A percentile compares a stretch with the other conserved stretches of the same genome.
Conservation (phyloP, 2,113 vertebrate species). For the Hirundichthys speculiger region DNA sequence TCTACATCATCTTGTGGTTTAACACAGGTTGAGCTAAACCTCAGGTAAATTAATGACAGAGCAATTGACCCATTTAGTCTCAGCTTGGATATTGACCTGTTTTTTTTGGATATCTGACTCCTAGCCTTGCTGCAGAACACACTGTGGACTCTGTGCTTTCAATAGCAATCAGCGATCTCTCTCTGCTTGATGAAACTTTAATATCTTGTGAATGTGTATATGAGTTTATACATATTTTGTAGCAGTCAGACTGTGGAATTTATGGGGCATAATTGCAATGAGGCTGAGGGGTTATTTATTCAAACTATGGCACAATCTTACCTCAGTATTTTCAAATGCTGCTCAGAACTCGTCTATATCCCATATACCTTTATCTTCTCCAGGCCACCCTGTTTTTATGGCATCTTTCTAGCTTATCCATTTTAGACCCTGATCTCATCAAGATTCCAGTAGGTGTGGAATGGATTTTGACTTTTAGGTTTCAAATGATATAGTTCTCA, state of each 20-base stretch:
- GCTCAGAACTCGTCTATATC: not conserved
- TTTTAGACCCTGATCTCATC: slow-evolving; percentile 36
- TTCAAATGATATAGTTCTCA: slow-evolving; percentile 29
- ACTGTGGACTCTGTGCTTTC: slow-evolving; percentile 16
- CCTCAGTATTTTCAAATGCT: slow-evolving; percentile 8
- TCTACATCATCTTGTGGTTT: too few relatives aligned
- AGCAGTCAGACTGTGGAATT: slow-evolving; percentile 6
- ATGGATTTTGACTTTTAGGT: slow-evolving; percentile 38
- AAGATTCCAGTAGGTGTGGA: slow-evolving; percentile 16
- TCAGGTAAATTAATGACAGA: too few relatives aligned
- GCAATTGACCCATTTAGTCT: not conserved
- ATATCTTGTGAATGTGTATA: slow-evolving; percentile 39
- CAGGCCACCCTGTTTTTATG: not conserved
- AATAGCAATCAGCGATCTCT: slow-evolving; percentile 53
- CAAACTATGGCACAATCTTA: slow-evolving; percentile 8
- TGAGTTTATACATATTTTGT: slow-evolving; percentile 34
- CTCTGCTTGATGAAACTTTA: slow-evolving; percentile 42
- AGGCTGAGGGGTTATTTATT: slow-evolving; percentile 11
- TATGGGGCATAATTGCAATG: slow-evolving; percentile 16
- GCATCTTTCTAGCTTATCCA: slow-evolving; percentile 1
- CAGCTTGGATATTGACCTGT: not conserved
- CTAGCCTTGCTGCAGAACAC: slow-evolving; percentile 21
- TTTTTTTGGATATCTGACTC: slow-evolving; percentile 14
- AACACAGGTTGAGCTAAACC: too few relatives aligned
- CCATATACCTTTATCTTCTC: not conserved